Percentiles rank a stretch among this genome's conserved stretches.
Conservation (phyloP, 2,113 vertebrate species). For the Capreolus pygargus region DNA sequence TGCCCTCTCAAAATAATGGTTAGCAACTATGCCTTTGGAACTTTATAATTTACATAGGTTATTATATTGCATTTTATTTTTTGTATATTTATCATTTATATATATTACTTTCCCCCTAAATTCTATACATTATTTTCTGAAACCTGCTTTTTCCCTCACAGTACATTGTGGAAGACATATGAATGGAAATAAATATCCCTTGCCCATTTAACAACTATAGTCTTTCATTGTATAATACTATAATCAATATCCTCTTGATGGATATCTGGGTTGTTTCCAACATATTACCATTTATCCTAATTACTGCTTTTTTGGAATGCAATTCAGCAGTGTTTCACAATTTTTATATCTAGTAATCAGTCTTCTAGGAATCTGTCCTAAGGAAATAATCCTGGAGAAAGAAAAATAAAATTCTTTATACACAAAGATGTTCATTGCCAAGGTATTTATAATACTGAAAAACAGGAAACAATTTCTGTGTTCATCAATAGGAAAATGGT, state of each 20-base stretch:
- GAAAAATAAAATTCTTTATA: background rate
- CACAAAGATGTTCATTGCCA: background rate
- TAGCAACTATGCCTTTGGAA: background rate
- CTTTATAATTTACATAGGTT: background rate
- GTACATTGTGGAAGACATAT: background rate
- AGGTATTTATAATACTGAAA: background rate
- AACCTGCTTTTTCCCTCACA: background rate
- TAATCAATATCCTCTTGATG: background rate
- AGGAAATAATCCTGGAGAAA: background rate
- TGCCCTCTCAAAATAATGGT: background rate
- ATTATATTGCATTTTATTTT: background rate
- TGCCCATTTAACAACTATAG: background rate
- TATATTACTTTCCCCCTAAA: background rate
- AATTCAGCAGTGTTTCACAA: background rate
- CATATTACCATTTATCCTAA: background rate
- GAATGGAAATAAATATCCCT: background rate
- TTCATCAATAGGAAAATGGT: background rate
- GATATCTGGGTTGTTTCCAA: background rate
- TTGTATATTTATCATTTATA: background rate
- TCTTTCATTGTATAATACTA: background rate
- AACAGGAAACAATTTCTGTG: background rate
- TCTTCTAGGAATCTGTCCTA: slow-evolving; percentile 10
- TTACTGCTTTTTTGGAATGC: background rate
- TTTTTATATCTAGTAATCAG: background rate
- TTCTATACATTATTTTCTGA: background rate